These are phyloP conservation scores for Corythornis vintsioides DNA, from an alignment of 2,113 vertebrate genomes.

Conservation along the genomic window DNA sequence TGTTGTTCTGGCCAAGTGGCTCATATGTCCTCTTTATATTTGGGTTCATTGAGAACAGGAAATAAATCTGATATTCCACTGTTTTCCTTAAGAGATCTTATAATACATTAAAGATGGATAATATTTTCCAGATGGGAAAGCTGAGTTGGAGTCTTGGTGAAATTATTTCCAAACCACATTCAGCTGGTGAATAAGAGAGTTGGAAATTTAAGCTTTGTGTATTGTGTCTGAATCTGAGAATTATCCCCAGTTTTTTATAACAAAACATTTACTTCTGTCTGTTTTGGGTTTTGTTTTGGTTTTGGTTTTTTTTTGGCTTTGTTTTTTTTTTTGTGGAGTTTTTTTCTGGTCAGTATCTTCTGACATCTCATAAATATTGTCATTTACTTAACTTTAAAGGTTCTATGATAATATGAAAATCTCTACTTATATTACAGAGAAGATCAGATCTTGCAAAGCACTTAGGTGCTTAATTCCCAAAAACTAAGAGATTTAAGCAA, in stretches of 20 bases:
- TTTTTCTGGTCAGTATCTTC: neutral
- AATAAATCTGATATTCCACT: neutral
- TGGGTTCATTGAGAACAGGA: neutral
- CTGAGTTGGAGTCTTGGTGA: neutral
- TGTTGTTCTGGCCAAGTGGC: neutral
- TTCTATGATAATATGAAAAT: neutral
- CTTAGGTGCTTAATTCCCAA: neutral
- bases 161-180: neutral
- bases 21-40: neutral
- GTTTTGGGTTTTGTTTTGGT: no score
- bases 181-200: neutral
- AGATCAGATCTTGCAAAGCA: neutral
- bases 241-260: neutral
- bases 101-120: neutral
- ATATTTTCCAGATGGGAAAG: neutral
- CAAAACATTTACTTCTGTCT: neutral
- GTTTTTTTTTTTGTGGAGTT: neutral
- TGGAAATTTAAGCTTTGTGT: neutral
- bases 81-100: neutral
- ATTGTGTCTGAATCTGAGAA: neutral
- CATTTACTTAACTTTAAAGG: neutral
- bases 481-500: neutral
- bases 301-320: neutral
- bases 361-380: neutral
- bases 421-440: neutral